Conservation (phyloP, 2,888 invertebrate species). For the Caenorhabditis imperialis region DNA sequence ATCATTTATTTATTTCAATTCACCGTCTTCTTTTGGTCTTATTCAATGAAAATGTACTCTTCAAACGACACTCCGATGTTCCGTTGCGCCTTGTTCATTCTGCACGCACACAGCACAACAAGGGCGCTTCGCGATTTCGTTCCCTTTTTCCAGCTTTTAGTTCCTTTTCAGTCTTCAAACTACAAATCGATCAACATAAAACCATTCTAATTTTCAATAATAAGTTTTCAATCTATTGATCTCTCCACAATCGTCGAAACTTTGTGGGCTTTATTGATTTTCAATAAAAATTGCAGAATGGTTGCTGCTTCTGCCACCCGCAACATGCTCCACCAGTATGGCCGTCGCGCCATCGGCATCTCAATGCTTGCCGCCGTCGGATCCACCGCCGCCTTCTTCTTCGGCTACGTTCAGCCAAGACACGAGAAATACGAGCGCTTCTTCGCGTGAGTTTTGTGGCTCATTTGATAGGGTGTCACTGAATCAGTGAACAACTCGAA, state of each 20-base stretch:
- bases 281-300: conserved; percentile 65
- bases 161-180: not conserved
- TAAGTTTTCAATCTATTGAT: no score
- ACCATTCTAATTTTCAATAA: no score
- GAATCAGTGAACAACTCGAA: no score
- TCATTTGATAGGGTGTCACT: no score
- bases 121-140: conserved; percentile 35
- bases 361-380: conserved; percentile 62
- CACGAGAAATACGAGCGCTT: conserved; percentile 73
- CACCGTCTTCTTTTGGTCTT: no score
- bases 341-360: conserved; percentile 64
- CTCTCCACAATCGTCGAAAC: no score
- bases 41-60: not conserved
- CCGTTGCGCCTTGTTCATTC: conserved; percentile 23
- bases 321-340: conserved; percentile 71
- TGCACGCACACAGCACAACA: conserved; percentile 15
- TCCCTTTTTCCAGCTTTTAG: not conserved
- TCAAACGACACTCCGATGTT: conserved; percentile 35
- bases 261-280: no score
- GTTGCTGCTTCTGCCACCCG: conserved; percentile 70
- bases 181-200: not conserved
- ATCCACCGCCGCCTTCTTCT: conserved; percentile 68
- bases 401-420: conserved; percentile 73
- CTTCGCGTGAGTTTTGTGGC: conserved; percentile 66
- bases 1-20: no score